phyloP scores from a whole-genome alignment of 2,888 invertebrate species.

The Gryllus longicercus region DNA sequence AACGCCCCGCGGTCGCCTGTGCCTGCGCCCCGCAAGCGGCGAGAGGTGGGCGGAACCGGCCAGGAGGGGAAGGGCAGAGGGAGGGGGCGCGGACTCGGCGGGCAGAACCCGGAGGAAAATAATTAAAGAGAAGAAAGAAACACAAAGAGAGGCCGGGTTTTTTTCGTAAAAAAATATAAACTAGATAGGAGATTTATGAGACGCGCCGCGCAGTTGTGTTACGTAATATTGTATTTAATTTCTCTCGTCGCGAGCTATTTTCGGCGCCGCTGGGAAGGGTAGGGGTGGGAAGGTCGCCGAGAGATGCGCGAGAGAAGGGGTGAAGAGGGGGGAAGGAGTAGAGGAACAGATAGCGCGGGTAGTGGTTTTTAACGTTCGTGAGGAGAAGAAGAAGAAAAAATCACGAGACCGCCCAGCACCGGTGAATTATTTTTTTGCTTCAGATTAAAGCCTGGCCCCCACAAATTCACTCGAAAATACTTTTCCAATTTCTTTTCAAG shows the following conservation, averaged over 20 bases:
- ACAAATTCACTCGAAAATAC: too few relatives aligned
- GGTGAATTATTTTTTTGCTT: too few relatives aligned
- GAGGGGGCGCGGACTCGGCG: background rate
- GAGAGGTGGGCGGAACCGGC: background rate
- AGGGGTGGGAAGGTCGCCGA: too few relatives aligned
- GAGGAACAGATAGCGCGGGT: background rate
- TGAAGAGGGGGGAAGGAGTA: background rate
- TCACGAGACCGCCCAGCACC: too few relatives aligned
- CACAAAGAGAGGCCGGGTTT: background rate
- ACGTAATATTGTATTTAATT: constrained; percentile 9
- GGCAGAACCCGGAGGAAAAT: background rate
- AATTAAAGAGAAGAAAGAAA: background rate
- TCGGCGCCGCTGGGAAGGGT: background rate
- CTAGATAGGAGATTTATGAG: background rate
- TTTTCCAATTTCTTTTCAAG: too few relatives aligned
- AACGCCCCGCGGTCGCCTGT: too few relatives aligned
- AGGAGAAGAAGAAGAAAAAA: too few relatives aligned
- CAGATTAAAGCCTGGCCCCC: too few relatives aligned
- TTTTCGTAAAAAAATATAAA: constrained; percentile 8
- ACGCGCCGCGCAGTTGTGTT: background rate
- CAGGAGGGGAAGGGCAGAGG: background rate
- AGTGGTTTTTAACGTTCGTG: background rate
- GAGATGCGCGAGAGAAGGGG: background rate
- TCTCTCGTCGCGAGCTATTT: background rate
- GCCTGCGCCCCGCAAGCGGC: too few relatives aligned